Percentiles rank a stretch among this genome's conserved stretches.
Evolutionary conservation across 2,888 invertebrate genomes (phyloP).

Genomic region (Coleophora deauratella): DNA sequence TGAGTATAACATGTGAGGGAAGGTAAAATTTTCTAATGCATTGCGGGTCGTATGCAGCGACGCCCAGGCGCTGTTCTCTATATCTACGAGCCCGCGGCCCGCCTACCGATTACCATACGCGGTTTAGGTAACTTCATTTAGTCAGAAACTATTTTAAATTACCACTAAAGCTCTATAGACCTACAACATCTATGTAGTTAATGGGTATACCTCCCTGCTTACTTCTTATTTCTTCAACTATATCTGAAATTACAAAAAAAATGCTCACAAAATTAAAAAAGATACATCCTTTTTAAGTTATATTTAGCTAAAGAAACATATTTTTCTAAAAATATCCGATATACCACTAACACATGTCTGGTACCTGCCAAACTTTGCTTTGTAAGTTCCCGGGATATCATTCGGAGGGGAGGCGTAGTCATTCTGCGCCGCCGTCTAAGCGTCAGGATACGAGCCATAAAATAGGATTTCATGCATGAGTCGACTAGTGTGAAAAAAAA

Average conservation of each 20-base stretch:
- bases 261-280: too few relatives aligned
- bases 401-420: constrained; percentile 52
- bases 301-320: too few relatives aligned
- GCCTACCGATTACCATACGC: constrained; percentile 43
- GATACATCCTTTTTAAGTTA: too few relatives aligned
- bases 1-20: constrained; percentile 14
- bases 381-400: constrained; percentile 21
- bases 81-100: constrained; percentile 42
- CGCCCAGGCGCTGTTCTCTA: constrained; percentile 50
- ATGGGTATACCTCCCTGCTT: too few relatives aligned
- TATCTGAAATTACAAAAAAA: too few relatives aligned
- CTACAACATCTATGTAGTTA: too few relatives aligned
- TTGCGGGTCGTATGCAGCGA: constrained; percentile 24
- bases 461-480: constrained; percentile 72
- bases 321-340: too few relatives aligned
- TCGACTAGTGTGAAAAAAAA: constrained; percentile 69
- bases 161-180: too few relatives aligned
- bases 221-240: too few relatives aligned
- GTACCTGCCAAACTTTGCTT: too few relatives aligned
- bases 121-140: constrained; percentile 17
- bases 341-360: too few relatives aligned
- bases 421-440: constrained; percentile 67
- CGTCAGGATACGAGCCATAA: constrained; percentile 68
- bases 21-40: constrained; percentile 21
- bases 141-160: too few relatives aligned